Percentiles rank a stretch among this genome's conserved stretches.
phyloP scores from a whole-genome alignment of 2,797 vertebrate genomes.

The Sebastes trivittatus region DNA sequence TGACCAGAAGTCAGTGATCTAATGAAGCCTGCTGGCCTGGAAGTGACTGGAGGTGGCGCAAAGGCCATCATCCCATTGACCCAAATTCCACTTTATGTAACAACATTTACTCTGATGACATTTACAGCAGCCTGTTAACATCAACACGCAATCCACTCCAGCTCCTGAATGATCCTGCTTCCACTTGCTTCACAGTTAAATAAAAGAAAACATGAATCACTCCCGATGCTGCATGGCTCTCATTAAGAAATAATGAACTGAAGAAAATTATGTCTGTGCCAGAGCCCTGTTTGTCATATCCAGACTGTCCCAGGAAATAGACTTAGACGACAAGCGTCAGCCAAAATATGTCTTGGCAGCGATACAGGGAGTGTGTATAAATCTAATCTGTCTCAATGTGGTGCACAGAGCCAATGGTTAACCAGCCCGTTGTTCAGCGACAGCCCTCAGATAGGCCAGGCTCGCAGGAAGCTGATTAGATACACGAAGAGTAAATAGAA shows the following conservation, averaged over 20 bases:
- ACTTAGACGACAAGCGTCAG: conserved; percentile 16
- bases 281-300: conserved; percentile 38
- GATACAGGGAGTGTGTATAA: conserved; percentile 40
- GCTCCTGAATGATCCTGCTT: conserved; percentile 13
- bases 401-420: conserved; percentile 55
- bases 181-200: neutral
- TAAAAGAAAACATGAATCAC: conserved; percentile 11
- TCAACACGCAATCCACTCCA: neutral
- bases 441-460: conserved; percentile 45
- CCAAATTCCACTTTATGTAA: conserved; percentile 49
- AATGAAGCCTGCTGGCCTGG: conserved; percentile 47
- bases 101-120: conserved; percentile 33
- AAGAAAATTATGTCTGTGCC: conserved; percentile 26
- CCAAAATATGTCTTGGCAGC: conserved; percentile 47
- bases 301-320: conserved; percentile 48
- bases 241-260: conserved; percentile 25
- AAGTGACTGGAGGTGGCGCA: conserved; percentile 32
- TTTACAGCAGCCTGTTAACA: conserved; percentile 46
- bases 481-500: conserved; percentile 63
- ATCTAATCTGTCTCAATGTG: conserved; percentile 62
- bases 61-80: conserved; percentile 38
- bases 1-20: conserved; percentile 65
- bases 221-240: conserved; percentile 3
- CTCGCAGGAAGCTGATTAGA: conserved; percentile 69
- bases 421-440: conserved; percentile 44